These are phyloP conservation scores for Megaptera novaeangliae DNA, from an alignment of 2,113 vertebrate species.

Conservation along the genomic window DNA sequence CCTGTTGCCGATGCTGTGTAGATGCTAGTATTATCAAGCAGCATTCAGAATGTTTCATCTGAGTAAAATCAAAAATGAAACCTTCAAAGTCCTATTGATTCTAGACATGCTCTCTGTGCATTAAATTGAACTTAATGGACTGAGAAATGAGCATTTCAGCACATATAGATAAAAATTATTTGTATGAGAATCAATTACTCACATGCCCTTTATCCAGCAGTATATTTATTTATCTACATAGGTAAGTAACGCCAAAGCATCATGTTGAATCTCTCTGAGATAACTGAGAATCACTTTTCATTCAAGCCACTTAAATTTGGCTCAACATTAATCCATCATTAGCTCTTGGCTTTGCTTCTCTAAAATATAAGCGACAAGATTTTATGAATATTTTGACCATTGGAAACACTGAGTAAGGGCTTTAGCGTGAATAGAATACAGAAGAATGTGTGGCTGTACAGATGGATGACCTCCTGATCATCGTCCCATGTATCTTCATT, in stretches of 20 bases:
- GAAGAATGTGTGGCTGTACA: neutral
- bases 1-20: constrained; percentile 61
- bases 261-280: neutral
- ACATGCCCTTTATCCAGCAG: constrained; percentile 19
- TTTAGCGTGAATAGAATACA: neutral
- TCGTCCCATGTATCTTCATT: neutral
- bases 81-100: constrained; percentile 70
- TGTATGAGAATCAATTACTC: constrained; percentile 59
- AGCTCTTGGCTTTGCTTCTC: constrained; percentile 23
- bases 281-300: neutral
- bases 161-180: constrained; percentile 69
- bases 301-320: constrained; percentile 1
- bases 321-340: constrained; percentile 25
- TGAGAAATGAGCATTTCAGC: constrained; percentile 72
- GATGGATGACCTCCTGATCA: neutral
- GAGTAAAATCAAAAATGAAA: constrained; percentile 78
- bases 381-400: constrained; percentile 9
- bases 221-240: neutral
- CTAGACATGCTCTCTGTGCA: constrained; percentile 73
- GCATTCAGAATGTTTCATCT: constrained; percentile 63
- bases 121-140: constrained; percentile 77
- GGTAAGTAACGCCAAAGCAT: neutral
- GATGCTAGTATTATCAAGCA: constrained; percentile 53
- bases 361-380: neutral
- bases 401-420: neutral